A percentile compares a stretch with the other conserved stretches of the same genome.
Evolutionary conservation across 2,888 invertebrate genomes (phyloP).

Genomic region (Atethmia centrago): DNA sequence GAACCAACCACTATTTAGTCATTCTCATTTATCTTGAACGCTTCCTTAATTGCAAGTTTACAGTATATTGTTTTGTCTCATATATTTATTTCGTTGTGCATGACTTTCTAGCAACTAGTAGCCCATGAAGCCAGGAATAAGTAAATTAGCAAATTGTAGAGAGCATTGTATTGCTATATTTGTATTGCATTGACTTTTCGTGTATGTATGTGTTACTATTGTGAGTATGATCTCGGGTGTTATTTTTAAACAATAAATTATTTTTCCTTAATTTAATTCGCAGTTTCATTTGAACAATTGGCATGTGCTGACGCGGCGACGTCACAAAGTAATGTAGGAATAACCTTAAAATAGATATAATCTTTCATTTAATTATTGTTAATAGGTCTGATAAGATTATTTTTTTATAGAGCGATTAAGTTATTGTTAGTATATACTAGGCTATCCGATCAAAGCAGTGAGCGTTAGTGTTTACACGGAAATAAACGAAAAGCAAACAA

Average conservation of each 20-base stretch:
- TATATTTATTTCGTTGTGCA: conserved; percentile 81
- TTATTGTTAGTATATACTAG: conserved; percentile 36
- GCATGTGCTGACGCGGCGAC: conserved; percentile 3
- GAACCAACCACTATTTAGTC: conserved; percentile 33
- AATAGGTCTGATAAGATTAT: conserved; percentile 60
- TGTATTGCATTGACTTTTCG: conserved; percentile 62
- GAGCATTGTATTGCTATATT: conserved; percentile 39
- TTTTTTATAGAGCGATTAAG: conserved; percentile 43
- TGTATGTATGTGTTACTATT: conserved; percentile 76
- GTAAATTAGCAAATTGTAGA: conserved; percentile 56
- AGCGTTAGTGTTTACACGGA: conserved; percentile 9
- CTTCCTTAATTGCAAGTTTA: conserved; percentile 31
- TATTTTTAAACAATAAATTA: conserved; percentile 83
- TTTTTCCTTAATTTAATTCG: conserved; percentile 73
- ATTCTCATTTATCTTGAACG: conserved; percentile 30
- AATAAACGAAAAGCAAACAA: conserved; percentile 1
- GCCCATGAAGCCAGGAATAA: conserved; percentile 58
- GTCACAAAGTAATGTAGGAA: conserved; percentile 28
- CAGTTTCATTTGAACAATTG: conserved; percentile 55
- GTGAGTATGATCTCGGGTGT: conserved; percentile 84
- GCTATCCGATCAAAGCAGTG: conserved; percentile 29
- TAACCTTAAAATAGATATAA: conserved; percentile 39
- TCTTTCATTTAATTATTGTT: conserved; percentile 35
- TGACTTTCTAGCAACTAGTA: conserved; percentile 73
- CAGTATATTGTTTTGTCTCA: conserved; percentile 72